These are phyloP conservation scores for Callopanchax toddi DNA, from an alignment of 2,113 vertebrate genomes.

Conservation along the genomic window DNA sequence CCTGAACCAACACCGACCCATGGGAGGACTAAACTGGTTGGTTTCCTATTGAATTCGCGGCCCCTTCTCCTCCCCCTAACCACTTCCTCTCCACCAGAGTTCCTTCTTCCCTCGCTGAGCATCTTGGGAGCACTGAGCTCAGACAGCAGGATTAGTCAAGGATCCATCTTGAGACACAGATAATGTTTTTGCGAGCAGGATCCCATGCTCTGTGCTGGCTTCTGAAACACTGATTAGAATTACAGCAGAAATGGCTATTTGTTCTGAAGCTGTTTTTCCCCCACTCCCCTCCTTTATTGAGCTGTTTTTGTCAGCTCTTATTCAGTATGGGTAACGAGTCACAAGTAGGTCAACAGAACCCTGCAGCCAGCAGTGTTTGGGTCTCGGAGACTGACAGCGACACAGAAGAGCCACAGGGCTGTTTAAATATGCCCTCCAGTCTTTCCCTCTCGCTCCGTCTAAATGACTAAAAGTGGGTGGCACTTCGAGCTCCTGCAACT, in stretches of 20 bases:
- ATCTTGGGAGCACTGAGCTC: conserved; percentile 78
- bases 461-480: conserved; percentile 66
- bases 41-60: conserved; percentile 39
- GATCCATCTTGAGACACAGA: conserved; percentile 82
- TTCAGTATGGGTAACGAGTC: conserved; percentile 63
- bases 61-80: conserved; percentile 34
- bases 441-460: conserved; percentile 37
- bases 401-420: conserved; percentile 70
- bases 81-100: conserved; percentile 62
- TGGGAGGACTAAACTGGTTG: conserved; percentile 48
- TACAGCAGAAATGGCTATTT: conserved; percentile 72
- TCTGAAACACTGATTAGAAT: conserved; percentile 74
- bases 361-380: conserved; percentile 46
- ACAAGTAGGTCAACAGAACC: conserved; percentile 77
- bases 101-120: conserved; percentile 69
- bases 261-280: conserved; percentile 69
- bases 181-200: conserved; percentile 77
- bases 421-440: conserved; percentile 70
- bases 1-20: conserved; percentile 53
- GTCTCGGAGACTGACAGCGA: conserved; percentile 67
- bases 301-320: conserved; percentile 71
- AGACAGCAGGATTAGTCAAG: conserved; percentile 82
- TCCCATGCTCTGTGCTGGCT: conserved; percentile 68
- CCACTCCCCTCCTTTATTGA: conserved; percentile 51
- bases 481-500: conserved; percentile 24